Percentiles rank a stretch among this genome's conserved stretches.
phyloP scores from a whole-genome alignment of 2,113 vertebrate genomes.

The Epinephelus fuscoguttatus region DNA sequence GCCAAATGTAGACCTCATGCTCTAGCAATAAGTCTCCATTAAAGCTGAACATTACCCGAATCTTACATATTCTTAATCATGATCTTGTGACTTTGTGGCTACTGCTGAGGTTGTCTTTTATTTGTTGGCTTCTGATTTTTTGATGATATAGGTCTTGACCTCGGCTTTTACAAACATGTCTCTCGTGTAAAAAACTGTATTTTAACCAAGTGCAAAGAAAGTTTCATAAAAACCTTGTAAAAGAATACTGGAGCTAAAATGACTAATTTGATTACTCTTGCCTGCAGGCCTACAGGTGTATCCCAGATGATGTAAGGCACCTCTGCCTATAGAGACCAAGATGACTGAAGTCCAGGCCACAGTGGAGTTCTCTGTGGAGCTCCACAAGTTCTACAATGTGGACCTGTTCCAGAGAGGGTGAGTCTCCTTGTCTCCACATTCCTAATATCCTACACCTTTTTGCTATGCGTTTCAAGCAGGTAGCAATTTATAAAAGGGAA shows the following conservation, averaged over 20 bases:
- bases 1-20: conserved; percentile 5
- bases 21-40: neutral
- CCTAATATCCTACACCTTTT: neutral
- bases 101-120: neutral
- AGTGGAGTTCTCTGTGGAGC: conserved; percentile 98
- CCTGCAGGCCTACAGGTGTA: conserved; percentile 67
- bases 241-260: neutral
- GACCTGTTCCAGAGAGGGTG: conserved; percentile 99
- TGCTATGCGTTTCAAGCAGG: neutral
- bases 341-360: conserved; percentile 99
- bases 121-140: neutral
- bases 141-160: neutral
- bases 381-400: conserved; percentile 99
- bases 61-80: conserved; percentile 3
- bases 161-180: neutral
- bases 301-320: conserved; percentile 85
- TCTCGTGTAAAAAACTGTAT: neutral
- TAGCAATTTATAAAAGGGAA: neutral
- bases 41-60: neutral
- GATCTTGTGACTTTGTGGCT: neutral
- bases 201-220: conserved; percentile 5
- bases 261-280: neutral
- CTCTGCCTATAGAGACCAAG: conserved; percentile 87
- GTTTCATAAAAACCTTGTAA: neutral
- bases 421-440: conserved; percentile 49